Evolutionary conservation across 2,888 invertebrate species (phyloP).

Genomic region (Panzeria rudis): DNA sequence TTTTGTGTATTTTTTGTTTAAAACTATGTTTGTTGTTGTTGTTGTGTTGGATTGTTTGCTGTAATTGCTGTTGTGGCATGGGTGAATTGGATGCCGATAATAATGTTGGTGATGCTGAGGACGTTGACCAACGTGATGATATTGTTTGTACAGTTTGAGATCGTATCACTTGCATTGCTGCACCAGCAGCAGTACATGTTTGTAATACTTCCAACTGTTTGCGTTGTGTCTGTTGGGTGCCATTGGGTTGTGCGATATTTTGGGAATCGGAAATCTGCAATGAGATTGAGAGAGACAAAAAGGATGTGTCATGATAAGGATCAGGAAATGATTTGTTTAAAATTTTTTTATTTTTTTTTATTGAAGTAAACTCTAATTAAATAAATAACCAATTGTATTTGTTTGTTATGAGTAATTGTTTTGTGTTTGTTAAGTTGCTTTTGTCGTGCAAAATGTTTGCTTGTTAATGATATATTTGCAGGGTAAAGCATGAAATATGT

Average conservation of each 20-base stretch:
- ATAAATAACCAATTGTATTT: conserved; percentile 28
- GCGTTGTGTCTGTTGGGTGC: conserved; percentile 83
- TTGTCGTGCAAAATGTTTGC: conserved; percentile 18
- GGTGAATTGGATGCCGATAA: conserved; percentile 62
- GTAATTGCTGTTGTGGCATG: conserved; percentile 74
- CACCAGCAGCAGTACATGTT: conserved; percentile 87
- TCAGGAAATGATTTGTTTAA: conserved; percentile 67
- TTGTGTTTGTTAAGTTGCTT: neutral
- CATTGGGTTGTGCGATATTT: conserved; percentile 83
- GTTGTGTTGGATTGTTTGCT: conserved; percentile 56
- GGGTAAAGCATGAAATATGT: neutral
- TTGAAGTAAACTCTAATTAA: neutral
- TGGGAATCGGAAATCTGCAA: conserved; percentile 84
- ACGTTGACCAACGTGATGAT: conserved; percentile 82
- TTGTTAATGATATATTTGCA: conserved; percentile 1
- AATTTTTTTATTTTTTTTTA: conserved; percentile 3
- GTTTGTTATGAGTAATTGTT: neutral
- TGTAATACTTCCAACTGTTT: conserved; percentile 88
- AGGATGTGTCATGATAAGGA: conserved; percentile 67
- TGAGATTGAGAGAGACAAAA: conserved; percentile 68
- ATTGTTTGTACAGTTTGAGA: conserved; percentile 84
- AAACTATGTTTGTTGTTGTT: conserved; percentile 59
- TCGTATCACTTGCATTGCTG: conserved; percentile 88
- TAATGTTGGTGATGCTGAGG: conserved; percentile 74
- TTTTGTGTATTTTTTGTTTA: conserved; percentile 49